Evolutionary conservation across 1,140 invertebrate genomes (phyloP).

Genomic region (Drosophila ercepeae): DNA sequence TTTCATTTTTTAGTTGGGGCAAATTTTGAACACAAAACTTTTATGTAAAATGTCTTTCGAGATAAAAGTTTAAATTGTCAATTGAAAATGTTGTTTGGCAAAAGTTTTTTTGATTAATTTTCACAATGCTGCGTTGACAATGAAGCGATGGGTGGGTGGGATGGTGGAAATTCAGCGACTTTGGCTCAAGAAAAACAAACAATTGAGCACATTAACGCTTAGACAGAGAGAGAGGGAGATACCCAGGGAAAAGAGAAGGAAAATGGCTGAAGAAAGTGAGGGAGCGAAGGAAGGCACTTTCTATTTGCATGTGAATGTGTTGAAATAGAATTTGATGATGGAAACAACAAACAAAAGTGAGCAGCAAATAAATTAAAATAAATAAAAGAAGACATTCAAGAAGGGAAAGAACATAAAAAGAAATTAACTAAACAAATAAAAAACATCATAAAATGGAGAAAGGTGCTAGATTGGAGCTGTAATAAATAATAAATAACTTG

Average conservation of each 20-base stretch:
- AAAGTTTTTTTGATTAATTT: conserved; percentile 84
- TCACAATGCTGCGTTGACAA: conserved; percentile 75
- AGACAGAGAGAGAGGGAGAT: conserved; percentile 32
- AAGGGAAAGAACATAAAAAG: conserved; percentile 3
- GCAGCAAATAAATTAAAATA: conserved; percentile 71
- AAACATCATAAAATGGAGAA: neutral
- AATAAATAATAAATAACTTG: neutral
- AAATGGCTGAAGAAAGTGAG: neutral
- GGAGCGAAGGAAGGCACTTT: conserved; percentile 18
- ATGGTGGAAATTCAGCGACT: conserved; percentile 2
- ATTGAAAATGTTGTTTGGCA: conserved; percentile 83
- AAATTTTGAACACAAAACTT: conserved; percentile 80
- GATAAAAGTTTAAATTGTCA: conserved; percentile 84
- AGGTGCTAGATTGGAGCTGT: too few species aligned
- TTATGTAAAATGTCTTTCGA: conserved; percentile 78
- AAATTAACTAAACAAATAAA: neutral
- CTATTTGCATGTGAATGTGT: conserved; percentile 77
- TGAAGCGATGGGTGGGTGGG: conserved; percentile 22
- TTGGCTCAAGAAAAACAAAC: conserved; percentile 67
- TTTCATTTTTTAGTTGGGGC: conserved; percentile 76
- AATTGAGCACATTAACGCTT: conserved; percentile 79
- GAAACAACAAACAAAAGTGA: conserved; percentile 58
- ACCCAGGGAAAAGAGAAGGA: conserved; percentile 19
- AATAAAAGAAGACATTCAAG: conserved; percentile 44
- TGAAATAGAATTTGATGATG: conserved; percentile 75